Conservation (phyloP, 2,888 invertebrate species). For the Lysandra coridon region DNA sequence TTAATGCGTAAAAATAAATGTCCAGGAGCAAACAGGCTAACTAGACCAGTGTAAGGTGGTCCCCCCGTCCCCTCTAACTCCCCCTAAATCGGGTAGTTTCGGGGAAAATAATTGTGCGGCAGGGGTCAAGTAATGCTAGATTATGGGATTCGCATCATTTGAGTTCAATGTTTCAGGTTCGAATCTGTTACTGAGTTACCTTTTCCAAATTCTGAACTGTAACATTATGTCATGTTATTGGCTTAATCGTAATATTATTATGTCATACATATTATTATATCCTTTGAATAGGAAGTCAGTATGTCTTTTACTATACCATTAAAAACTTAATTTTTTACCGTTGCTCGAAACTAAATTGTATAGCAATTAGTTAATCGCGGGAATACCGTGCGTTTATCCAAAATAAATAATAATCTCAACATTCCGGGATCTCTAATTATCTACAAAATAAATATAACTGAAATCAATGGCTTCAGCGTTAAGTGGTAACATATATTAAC, state of each 20-base stretch:
- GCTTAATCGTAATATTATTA: too few relatives aligned
- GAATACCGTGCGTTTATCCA: too few relatives aligned
- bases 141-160: slow-evolving; percentile 63
- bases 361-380: too few relatives aligned
- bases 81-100: slow-evolving; percentile 7
- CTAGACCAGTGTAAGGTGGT: slow-evolving; percentile 52
- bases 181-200: slow-evolving; percentile 52
- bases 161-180: slow-evolving; percentile 69
- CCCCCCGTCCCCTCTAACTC: slow-evolving; percentile 42
- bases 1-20: slow-evolving; percentile 57
- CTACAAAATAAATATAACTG: too few relatives aligned
- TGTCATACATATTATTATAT: too few relatives aligned
- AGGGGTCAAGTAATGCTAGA: slow-evolving; percentile 50
- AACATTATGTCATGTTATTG: not conserved
- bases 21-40: slow-evolving; percentile 65
- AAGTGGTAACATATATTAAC: not conserved
- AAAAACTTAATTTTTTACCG: too few relatives aligned
- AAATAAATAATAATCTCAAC: too few relatives aligned
- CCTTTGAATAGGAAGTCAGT: too few relatives aligned
- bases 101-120: slow-evolving; percentile 31
- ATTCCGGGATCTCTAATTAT: too few relatives aligned
- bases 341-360: too few relatives aligned
- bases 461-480: not conserved
- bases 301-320: too few relatives aligned
- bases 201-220: not conserved